phyloP scores from a whole-genome alignment of 2,888 invertebrate species.

The Poecilus cupreus region DNA sequence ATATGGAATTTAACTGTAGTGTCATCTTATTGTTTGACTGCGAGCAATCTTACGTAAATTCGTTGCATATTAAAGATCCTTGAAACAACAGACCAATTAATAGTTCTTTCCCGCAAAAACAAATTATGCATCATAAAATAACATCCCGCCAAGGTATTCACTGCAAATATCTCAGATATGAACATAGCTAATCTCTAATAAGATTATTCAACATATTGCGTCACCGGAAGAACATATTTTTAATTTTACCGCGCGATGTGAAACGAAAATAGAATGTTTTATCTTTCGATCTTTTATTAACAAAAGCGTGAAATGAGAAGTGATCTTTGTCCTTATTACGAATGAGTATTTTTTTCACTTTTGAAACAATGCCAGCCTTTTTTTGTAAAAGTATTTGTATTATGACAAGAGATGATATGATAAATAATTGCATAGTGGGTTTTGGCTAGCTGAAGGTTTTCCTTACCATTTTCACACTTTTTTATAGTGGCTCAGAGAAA shows the following conservation, averaged over 20 bases:
- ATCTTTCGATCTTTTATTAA: conserved; percentile 44
- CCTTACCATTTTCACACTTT: background rate
- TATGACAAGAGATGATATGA: conserved; percentile 13
- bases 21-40: background rate
- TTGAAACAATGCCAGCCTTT: conserved; percentile 14
- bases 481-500: background rate
- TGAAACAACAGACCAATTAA: conserved; percentile 6
- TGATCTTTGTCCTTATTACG: conserved; percentile 26
- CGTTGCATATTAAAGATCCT: conserved; percentile 25
- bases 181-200: conserved; percentile 20
- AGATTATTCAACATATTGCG: conserved; percentile 32
- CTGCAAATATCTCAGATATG: conserved; percentile 40
- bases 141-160: conserved; percentile 22
- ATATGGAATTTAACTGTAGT: too few relatives aligned
- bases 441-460: background rate
- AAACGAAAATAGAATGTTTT: conserved; percentile 29
- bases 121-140: conserved; percentile 36
- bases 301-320: conserved; percentile 43
- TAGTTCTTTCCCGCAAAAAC: conserved; percentile 30
- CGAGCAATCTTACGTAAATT: conserved; percentile 9
- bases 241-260: conserved; percentile 29
- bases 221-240: conserved; percentile 34
- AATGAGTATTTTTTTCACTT: conserved; percentile 34
- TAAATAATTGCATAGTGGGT: background rate
- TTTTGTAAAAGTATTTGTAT: background rate